These are phyloP conservation scores for Agriopis marginaria DNA, from an alignment of 2,888 invertebrate genomes.

Conservation along the genomic window DNA sequence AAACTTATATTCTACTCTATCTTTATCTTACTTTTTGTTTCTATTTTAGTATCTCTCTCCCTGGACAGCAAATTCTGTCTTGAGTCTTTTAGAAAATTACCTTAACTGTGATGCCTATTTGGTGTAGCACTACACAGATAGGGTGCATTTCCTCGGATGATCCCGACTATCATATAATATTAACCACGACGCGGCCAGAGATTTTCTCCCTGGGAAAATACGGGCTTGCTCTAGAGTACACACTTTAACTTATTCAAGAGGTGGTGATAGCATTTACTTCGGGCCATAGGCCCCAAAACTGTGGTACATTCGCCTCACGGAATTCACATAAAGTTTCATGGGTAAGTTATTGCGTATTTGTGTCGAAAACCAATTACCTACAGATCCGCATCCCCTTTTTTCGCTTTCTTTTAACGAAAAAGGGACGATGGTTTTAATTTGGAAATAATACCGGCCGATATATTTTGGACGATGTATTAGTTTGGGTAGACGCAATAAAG, in stretches of 20 bases:
- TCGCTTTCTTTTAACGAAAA: slow-evolving; percentile 52
- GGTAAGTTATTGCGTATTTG: slow-evolving; percentile 74
- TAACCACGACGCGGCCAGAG: slow-evolving; percentile 38
- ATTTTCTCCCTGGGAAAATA: slow-evolving; percentile 42
- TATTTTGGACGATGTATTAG: slow-evolving; percentile 45
- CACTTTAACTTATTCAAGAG: slow-evolving; percentile 58
- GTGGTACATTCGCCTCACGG: slow-evolving; percentile 64
- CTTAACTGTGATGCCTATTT: slow-evolving; percentile 12
- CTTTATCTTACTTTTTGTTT: too few relatives aligned
- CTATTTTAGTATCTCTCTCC: background rate
- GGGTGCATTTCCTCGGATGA: slow-evolving; percentile 40
- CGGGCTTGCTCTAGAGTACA: slow-evolving; percentile 36
- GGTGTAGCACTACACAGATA: slow-evolving; percentile 22
- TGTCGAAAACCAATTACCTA: slow-evolving; percentile 74
- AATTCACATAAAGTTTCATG: slow-evolving; percentile 69
- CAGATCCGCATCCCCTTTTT: slow-evolving; percentile 61
- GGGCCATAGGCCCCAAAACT: slow-evolving; percentile 49
- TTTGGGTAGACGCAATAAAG: slow-evolving; percentile 40
- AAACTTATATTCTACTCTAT: too few relatives aligned
- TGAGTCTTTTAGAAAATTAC: slow-evolving; percentile 4
- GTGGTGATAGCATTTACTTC: slow-evolving; percentile 58
- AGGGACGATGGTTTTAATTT: slow-evolving; percentile 57
- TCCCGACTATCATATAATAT: slow-evolving; percentile 41
- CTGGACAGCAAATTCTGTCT: background rate
- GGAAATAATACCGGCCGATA: slow-evolving; percentile 52